phyloP scores from a whole-genome alignment of 2,797 vertebrate genomes.

The Macroramphosus scolopax region DNA sequence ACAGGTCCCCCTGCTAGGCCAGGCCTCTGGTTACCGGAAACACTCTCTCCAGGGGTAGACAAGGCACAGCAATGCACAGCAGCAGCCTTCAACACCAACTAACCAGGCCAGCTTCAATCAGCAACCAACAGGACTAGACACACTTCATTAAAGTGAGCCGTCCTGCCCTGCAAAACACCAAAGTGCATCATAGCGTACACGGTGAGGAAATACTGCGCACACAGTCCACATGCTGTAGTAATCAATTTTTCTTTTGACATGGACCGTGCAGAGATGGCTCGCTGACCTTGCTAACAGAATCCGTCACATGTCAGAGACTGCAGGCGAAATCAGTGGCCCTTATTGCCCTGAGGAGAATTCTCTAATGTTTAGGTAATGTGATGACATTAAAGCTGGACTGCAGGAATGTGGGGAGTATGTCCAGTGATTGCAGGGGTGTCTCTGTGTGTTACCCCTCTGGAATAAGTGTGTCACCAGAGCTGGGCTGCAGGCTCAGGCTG shows the following conservation, averaged over 20 bases:
- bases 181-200: slow-evolving; percentile 16
- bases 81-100: slow-evolving; percentile 72
- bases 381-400: slow-evolving; percentile 58
- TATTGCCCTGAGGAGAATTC: slow-evolving; percentile 38
- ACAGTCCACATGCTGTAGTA: slow-evolving; percentile 23
- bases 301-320: slow-evolving; percentile 46
- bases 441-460: slow-evolving; percentile 40
- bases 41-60: slow-evolving; percentile 60
- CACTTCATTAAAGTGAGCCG: slow-evolving; percentile 55
- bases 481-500: slow-evolving; percentile 42
- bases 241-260: slow-evolving; percentile 19
- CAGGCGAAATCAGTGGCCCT: slow-evolving; percentile 47
- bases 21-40: slow-evolving; percentile 77
- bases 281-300: slow-evolving; percentile 28
- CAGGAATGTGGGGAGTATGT: slow-evolving; percentile 62
- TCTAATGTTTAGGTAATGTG: slow-evolving; percentile 63
- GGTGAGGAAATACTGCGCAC: slow-evolving; percentile 37
- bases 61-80: slow-evolving; percentile 56
- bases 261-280: slow-evolving; percentile 32
- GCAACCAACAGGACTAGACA: slow-evolving; percentile 58
- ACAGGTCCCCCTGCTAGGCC: slow-evolving; percentile 51
- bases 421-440: slow-evolving; percentile 68
- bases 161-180: slow-evolving; percentile 17
- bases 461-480: slow-evolving; percentile 63
- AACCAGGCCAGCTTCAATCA: slow-evolving; percentile 57